These are phyloP conservation scores for Channa argus DNA, from an alignment of 2,113 vertebrate species.

Conservation along the genomic window DNA sequence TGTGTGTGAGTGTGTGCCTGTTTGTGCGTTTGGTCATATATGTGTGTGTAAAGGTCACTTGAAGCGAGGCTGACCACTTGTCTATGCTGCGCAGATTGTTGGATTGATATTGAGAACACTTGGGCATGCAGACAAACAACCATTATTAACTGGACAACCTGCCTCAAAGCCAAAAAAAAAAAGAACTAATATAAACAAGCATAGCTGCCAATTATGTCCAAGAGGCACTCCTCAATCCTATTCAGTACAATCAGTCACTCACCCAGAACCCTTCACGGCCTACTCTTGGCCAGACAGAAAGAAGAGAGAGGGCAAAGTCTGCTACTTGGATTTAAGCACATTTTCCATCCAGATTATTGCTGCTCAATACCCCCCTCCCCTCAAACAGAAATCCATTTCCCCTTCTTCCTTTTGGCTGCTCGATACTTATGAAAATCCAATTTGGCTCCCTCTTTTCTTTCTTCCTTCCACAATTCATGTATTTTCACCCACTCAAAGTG, in stretches of 20 bases:
- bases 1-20: slow-evolving; percentile 49
- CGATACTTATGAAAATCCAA: slow-evolving; percentile 80
- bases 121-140: slow-evolving; percentile 45
- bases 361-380: slow-evolving; percentile 67
- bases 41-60: slow-evolving; percentile 76
- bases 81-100: slow-evolving; percentile 61
- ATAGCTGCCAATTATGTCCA: slow-evolving; percentile 31
- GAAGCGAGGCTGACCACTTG: slow-evolving; percentile 62
- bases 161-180: slow-evolving; percentile 4
- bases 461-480: slow-evolving; percentile 63
- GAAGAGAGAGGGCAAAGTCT: slow-evolving; percentile 67
- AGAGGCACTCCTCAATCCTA: slow-evolving; percentile 37
- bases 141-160: slow-evolving; percentile 34
- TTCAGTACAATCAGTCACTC: slow-evolving; percentile 48
- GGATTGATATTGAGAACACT: slow-evolving; percentile 68
- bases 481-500: slow-evolving; percentile 74
- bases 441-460: slow-evolving; percentile 73
- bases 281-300: slow-evolving; percentile 58
- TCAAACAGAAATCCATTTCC: slow-evolving; percentile 68
- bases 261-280: slow-evolving; percentile 48
- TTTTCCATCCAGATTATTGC: slow-evolving; percentile 77
- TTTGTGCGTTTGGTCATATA: slow-evolving; percentile 58
- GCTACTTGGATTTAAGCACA: slow-evolving; percentile 75
- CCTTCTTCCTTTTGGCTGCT: slow-evolving; percentile 70
- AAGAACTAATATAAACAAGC: slow-evolving; percentile 40